Conservation (phyloP, 2,888 invertebrate genomes). For the Cerceris ruficornis region DNA sequence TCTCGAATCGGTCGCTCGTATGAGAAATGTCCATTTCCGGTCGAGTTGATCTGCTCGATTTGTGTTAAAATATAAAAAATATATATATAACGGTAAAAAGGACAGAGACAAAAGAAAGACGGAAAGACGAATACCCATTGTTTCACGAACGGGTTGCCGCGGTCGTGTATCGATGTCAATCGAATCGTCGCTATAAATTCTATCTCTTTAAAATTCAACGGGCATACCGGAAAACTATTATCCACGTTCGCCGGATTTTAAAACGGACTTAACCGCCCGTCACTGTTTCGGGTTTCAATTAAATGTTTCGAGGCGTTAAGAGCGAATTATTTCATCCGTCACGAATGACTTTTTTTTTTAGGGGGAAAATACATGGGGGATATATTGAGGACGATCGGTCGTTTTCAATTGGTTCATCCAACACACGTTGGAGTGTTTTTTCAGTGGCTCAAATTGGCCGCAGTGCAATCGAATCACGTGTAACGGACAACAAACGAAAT, state of each 20-base stretch:
- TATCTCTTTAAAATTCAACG: conserved; percentile 37
- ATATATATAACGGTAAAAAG: not conserved
- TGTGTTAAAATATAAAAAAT: conserved; percentile 45
- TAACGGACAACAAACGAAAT: no score
- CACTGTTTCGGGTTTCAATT: conserved; percentile 39
- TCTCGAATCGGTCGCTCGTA: conserved; percentile 10
- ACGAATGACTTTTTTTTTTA: not conserved
- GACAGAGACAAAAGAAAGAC: conserved; percentile 2
- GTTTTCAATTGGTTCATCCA: no score
- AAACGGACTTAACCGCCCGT: conserved; percentile 4
- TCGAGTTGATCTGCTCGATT: conserved; percentile 26
- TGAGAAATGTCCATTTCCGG: conserved; percentile 13
- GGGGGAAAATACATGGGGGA: not conserved
- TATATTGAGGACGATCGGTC: no score
- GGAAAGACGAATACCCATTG: conserved; percentile 32
- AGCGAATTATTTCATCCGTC: conserved; percentile 17
- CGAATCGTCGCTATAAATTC: conserved; percentile 49
- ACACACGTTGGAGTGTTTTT: no score
- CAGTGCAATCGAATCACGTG: no score
- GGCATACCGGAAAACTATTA: not conserved
- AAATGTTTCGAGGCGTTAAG: conserved; percentile 15
- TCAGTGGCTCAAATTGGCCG: no score
- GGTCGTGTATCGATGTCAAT: conserved; percentile 33
- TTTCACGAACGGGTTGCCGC: conserved; percentile 20
- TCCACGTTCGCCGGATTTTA: conserved; percentile 13